A percentile compares a stretch with the other conserved stretches of the same genome.
Conservation (phyloP, 2,888 invertebrate species). For the Laspeyria flexula region DNA sequence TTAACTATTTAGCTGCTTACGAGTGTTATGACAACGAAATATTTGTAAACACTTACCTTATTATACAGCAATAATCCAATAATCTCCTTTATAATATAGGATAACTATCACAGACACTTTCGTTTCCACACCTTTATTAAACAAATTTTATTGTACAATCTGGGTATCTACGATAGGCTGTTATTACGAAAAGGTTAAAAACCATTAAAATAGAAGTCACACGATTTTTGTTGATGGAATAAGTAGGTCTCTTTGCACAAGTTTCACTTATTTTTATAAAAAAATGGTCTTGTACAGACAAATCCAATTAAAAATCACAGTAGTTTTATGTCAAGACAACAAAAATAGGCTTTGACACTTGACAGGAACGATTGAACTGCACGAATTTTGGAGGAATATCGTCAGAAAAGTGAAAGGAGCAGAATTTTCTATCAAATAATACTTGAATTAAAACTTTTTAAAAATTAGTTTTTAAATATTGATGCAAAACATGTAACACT, state of each 20-base stretch:
- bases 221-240: slow-evolving; percentile 15
- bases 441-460: not conserved
- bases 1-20: no score
- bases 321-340: slow-evolving; percentile 32
- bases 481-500: slow-evolving; percentile 9
- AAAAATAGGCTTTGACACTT: slow-evolving; percentile 46
- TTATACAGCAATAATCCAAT: slow-evolving; percentile 21
- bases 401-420: slow-evolving; percentile 42
- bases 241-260: not conserved
- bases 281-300: slow-evolving; percentile 5
- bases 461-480: not conserved
- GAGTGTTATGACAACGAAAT: not conserved
- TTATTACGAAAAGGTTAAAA: slow-evolving; percentile 12
- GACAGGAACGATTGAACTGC: slow-evolving; percentile 28
- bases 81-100: slow-evolving; percentile 12
- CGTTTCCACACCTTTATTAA: slow-evolving; percentile 33
- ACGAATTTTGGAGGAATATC: slow-evolving; percentile 23
- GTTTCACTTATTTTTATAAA: slow-evolving; percentile 2
- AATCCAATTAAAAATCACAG: slow-evolving; percentile 32
- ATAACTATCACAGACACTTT: slow-evolving; percentile 32
- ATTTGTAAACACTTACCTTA: slow-evolving; percentile 25
- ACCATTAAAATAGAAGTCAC: slow-evolving; percentile 7
- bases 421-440: not conserved
- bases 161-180: slow-evolving; percentile 11
- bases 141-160: slow-evolving; percentile 14